Conservation (phyloP, 1,140 invertebrate species). For the Polypedilum pembai region DNA sequence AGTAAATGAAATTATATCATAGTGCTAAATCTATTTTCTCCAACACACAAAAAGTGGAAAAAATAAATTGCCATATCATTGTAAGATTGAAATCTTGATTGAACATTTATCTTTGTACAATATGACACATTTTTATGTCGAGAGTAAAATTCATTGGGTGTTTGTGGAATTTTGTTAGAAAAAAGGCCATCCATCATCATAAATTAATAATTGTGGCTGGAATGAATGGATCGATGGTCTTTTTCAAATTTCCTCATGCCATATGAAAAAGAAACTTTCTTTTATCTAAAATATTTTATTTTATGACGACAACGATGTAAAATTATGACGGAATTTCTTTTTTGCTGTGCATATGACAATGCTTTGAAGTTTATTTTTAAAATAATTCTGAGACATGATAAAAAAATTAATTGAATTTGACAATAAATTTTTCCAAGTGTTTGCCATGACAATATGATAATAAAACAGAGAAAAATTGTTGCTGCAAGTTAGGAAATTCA, state of each 20-base stretch:
- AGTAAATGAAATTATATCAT: too few species aligned
- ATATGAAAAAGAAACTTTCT: not conserved
- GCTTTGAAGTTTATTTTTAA: slow-evolving; percentile 16
- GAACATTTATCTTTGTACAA: too few species aligned
- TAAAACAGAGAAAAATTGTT: slow-evolving; percentile 22
- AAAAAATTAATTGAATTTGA: slow-evolving; percentile 23
- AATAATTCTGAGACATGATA: not conserved
- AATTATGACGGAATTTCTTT: not conserved
- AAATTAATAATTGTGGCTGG: not conserved
- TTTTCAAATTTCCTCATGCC: not conserved
- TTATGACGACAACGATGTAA: not conserved
- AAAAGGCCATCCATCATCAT: slow-evolving; percentile 26
- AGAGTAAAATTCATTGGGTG: too few species aligned
- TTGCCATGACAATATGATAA: not conserved
- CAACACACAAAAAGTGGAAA: not conserved
- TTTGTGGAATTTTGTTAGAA: too few species aligned
- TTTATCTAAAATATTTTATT: not conserved
- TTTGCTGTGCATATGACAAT: slow-evolving; percentile 26
- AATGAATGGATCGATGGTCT: slow-evolving; percentile 17
- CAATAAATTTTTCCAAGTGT: not conserved
- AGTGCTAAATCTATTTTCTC: too few species aligned
- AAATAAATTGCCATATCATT: slow-evolving; percentile 18
- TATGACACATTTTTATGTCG: too few species aligned
- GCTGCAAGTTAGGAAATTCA: too few species aligned
- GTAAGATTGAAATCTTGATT: slow-evolving; percentile 6